phyloP scores from a whole-genome alignment of 2,888 invertebrate genomes.

The Oxycera nigricornis region DNA sequence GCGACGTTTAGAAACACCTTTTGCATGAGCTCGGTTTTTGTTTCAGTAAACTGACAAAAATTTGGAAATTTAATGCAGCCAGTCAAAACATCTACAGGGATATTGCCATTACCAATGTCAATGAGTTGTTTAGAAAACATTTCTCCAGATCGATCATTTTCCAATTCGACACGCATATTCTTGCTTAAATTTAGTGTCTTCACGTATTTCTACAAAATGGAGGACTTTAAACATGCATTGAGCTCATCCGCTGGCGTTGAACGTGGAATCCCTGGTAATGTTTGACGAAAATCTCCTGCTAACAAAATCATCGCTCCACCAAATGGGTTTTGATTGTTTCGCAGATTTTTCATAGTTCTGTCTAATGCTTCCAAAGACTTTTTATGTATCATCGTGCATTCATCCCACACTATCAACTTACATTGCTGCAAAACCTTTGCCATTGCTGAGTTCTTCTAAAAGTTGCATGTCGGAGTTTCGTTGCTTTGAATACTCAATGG shows the following conservation, averaged over 20 bases:
- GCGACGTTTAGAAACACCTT: no score
- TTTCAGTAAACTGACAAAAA: no score
- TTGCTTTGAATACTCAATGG: constrained; percentile 49
- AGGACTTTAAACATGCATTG: constrained; percentile 47
- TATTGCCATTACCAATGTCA: no score
- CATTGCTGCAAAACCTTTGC: constrained; percentile 51
- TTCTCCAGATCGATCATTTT: no score
- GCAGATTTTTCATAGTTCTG: constrained; percentile 50
- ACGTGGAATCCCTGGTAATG: constrained; percentile 50
- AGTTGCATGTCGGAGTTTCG: constrained; percentile 52
- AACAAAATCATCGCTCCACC: constrained; percentile 49
- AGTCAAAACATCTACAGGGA: no score
- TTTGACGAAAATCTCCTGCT: constrained; percentile 52
- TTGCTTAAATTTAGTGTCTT: constrained; percentile 28
- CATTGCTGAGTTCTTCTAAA: constrained; percentile 52
- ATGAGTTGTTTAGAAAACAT: no score
- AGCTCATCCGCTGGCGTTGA: constrained; percentile 50
- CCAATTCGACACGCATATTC: constrained; percentile 46
- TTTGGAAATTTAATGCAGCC: no score
- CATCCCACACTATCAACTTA: constrained; percentile 52
- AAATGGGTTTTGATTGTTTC: constrained; percentile 36
- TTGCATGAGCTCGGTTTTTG: no score
- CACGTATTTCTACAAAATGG: constrained; percentile 42
- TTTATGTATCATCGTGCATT: constrained; percentile 53
- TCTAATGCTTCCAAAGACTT: constrained; percentile 51